These are phyloP conservation scores for Cydia splendana DNA, from an alignment of 1,140 invertebrate genomes.

Conservation along the genomic window DNA sequence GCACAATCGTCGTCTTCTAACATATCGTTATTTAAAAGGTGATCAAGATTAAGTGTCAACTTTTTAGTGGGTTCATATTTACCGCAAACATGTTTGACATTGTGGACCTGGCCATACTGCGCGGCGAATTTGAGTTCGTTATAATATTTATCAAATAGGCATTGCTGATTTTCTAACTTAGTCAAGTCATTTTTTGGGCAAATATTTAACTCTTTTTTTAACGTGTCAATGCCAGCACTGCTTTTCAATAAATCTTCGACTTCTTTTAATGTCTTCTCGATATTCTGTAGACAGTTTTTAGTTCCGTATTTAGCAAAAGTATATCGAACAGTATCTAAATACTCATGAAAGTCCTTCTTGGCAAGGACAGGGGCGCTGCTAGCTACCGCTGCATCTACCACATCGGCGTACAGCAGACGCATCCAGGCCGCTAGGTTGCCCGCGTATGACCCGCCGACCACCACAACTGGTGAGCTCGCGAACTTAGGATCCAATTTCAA, in stretches of 20 bases:
- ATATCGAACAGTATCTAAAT: constrained; percentile 27
- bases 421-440: constrained; percentile 87
- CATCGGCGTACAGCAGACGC: constrained; percentile 85
- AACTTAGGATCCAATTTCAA: constrained; percentile 63
- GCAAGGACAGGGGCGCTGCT: constrained; percentile 85
- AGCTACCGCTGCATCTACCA: constrained; percentile 84
- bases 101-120: background rate
- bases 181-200: background rate
- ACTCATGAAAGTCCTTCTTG: constrained; percentile 79
- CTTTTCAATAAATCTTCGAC: constrained; percentile 26
- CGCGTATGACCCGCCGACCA: constrained; percentile 88
- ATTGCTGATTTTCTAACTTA: background rate
- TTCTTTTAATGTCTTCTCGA: constrained; percentile 6
- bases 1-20: background rate
- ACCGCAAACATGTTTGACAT: background rate
- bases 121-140: background rate
- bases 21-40: background rate
- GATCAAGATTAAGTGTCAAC: background rate
- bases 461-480: constrained; percentile 74
- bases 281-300: constrained; percentile 15
- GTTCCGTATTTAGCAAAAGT: constrained; percentile 30
- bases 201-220: constrained; percentile 35
- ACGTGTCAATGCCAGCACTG: background rate
- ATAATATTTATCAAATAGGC: background rate
- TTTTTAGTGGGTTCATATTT: background rate